A percentile compares a stretch with the other conserved stretches of the same genome.
Evolutionary conservation across 1,140 invertebrate genomes (phyloP).

Genomic region (Helicorthomorpha holstii): DNA sequence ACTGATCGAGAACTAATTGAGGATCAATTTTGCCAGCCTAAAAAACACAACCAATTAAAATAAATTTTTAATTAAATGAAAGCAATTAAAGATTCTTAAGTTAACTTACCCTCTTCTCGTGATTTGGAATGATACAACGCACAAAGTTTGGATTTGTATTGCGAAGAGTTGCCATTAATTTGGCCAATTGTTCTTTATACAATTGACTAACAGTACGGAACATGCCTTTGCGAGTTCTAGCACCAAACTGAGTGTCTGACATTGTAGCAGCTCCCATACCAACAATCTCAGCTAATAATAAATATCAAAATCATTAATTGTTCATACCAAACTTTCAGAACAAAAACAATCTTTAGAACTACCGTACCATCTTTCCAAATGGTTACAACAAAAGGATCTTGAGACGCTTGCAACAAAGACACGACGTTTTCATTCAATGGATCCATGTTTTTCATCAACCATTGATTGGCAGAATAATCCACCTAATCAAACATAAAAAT

Average conservation of each 20-base stretch:
- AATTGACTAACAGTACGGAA: conserved; percentile 98
- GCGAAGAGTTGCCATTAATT: conserved; percentile 87
- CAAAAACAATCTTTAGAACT: no score
- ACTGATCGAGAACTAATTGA: conserved; percentile 83
- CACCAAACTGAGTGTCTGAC: conserved; percentile 87
- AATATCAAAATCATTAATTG: conserved; percentile 1
- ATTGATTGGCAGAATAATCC: conserved; percentile 91
- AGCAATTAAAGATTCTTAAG: no score
- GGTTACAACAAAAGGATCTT: conserved; percentile 87
- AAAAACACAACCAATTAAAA: conserved; percentile 9
- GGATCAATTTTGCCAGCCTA: conserved; percentile 93
- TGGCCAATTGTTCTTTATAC: conserved; percentile 96
- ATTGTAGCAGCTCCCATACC: conserved; percentile 92
- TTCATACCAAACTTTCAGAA: no score
- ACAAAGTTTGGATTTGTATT: conserved; percentile 99
- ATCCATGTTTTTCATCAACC: conserved; percentile 99
- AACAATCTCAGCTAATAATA: conserved; percentile 70
- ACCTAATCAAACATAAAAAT: no score
- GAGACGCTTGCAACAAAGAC: conserved; percentile 79
- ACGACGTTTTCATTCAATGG: conserved; percentile 98
- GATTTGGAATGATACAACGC: conserved; percentile 99
- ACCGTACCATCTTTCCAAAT: conserved; percentile 91
- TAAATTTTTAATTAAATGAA: no score
- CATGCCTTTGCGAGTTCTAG: conserved; percentile 82
- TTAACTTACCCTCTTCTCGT: conserved; percentile 75